Percentiles rank a stretch among this genome's conserved stretches.
Evolutionary conservation across 2,797 vertebrate species (phyloP).

Genomic region (Esox lucius): DNA sequence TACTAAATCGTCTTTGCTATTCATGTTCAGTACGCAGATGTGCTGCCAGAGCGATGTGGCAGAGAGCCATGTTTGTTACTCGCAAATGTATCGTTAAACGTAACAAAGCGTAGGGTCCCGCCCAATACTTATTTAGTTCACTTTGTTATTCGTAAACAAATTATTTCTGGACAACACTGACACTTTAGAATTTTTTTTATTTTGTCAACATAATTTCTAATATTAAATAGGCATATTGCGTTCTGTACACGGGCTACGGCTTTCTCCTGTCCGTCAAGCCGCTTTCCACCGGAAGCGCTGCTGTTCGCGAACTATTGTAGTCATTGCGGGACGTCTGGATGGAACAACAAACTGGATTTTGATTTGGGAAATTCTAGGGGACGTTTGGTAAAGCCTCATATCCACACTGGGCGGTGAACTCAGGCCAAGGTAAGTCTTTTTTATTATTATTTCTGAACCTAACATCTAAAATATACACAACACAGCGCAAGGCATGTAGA

Average conservation of each 20-base stretch:
- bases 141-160: too few relatives aligned
- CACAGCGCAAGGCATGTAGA: background rate
- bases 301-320: constrained; percentile 1
- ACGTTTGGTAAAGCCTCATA: background rate
- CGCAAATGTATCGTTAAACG: too few relatives aligned
- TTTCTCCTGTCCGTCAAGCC: background rate
- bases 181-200: background rate
- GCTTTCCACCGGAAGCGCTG: constrained; percentile 29
- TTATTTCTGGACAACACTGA: too few relatives aligned
- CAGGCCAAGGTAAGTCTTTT: background rate
- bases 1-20: too few relatives aligned
- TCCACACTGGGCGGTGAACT: background rate
- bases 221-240: background rate
- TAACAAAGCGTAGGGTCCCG: too few relatives aligned
- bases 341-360: constrained; percentile 7
- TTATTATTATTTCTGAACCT: too few relatives aligned
- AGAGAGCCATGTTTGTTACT: too few relatives aligned
- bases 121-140: too few relatives aligned
- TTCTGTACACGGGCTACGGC: background rate
- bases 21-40: too few relatives aligned
- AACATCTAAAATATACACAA: background rate
- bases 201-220: background rate
- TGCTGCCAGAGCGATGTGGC: too few relatives aligned
- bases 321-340: constrained; percentile 20
- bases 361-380: background rate